Evolutionary conservation across 2,797 vertebrate genomes (phyloP).

Genomic region (Helarctos malayanus): DNA sequence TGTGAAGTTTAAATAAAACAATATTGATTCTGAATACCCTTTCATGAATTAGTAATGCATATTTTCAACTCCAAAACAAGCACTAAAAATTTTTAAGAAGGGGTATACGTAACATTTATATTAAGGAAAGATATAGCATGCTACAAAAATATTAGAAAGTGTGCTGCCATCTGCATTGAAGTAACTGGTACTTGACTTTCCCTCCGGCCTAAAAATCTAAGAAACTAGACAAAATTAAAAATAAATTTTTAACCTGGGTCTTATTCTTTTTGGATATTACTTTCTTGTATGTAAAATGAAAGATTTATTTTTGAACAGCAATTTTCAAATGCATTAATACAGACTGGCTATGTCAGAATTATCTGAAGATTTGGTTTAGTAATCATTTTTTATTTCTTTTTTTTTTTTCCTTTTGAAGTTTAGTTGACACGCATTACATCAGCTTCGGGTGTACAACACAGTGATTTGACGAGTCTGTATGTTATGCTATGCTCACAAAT

Average conservation of each 20-base stretch:
- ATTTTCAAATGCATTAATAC: background rate
- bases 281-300: background rate
- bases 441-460: background rate
- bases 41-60: background rate
- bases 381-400: background rate
- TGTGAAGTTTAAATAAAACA: background rate
- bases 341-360: background rate
- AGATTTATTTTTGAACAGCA: background rate
- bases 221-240: background rate
- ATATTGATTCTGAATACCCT: background rate
- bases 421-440: background rate
- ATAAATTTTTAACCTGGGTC: background rate
- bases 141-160: background rate
- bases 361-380: background rate
- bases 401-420: background rate
- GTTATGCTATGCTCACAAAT: background rate
- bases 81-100: background rate
- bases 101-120: background rate
- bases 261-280: background rate
- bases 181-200: background rate
- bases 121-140: background rate
- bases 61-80: background rate
- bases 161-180: background rate
- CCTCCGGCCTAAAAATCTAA: background rate
- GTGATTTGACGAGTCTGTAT: background rate